Evolutionary conservation across 1,140 invertebrate species (phyloP), one percentile per base, ranked within the genome.

Genomic region (Anastrepha obliqua): DNA sequence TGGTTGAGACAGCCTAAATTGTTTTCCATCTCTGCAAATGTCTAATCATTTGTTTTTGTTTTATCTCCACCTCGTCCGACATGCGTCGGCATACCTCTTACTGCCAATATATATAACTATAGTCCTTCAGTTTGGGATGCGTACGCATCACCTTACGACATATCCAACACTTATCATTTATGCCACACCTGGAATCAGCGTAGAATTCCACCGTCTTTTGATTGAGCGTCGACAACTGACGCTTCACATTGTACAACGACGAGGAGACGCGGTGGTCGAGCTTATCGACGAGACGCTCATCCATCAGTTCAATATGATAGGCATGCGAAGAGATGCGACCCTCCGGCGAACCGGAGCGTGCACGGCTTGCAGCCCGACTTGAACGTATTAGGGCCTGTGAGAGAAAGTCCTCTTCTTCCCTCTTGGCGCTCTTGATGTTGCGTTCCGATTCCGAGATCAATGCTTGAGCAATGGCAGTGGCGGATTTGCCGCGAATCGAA

Each of bases 401-500:
- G 44, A 92, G 92, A 55, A 89, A 91, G 86, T 92, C 64, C 89
- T 93, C 92, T 86, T 93, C 92, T 86, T 93, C 88, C 88, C 90
- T 86, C 85, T 91, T 91, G 15, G 94, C 92, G 15, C 92, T 91
- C 1, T 95, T 93, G 62, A 95, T 95, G 91, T 95, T 95, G 88
- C 94, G 94, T 89, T 94, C 93, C 87, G 95, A 95, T 88, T 95
- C 94, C 7, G 94, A 93, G 59, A 96, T 91, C 17, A 97, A 91
- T 7, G 95, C 95, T 89, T 95, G 95, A 90, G 96, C 96, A 89
- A 97, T 97, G 51, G 95, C 95, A 90, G 94, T 96, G 11, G 96
- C 96, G 3, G 96, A 97, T 94, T 96, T 96, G 67, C 96, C 96
- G 88, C 95, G 94, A 42, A 97, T 92, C 89, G 94, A 94, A 90